Conservation (phyloP, 2,888 invertebrate species). For the Agonopterix arenella region DNA sequence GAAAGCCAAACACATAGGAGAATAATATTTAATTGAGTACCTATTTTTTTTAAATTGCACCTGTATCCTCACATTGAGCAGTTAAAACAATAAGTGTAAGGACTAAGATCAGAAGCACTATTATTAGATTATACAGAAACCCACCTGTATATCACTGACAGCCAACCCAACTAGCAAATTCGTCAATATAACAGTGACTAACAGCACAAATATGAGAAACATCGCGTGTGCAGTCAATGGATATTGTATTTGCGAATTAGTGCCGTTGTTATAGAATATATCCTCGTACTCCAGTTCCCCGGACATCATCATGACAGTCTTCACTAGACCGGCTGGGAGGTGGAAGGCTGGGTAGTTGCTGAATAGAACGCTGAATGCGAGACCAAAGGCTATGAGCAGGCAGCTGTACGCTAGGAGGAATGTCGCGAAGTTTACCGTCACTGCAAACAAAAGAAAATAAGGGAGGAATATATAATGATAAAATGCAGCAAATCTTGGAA, state of each 20-base stretch:
- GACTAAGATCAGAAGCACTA: no score
- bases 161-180: constrained; percentile 91
- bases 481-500: no score
- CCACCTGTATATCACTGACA: constrained; percentile 87
- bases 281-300: constrained; percentile 92
- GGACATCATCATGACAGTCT: constrained; percentile 93
- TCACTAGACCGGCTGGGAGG: constrained; percentile 80
- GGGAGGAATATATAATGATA: no score
- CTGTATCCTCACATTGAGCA: no score
- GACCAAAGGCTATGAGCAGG: constrained; percentile 85
- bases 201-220: constrained; percentile 85
- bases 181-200: constrained; percentile 89
- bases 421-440: constrained; percentile 88
- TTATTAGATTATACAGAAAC: no score
- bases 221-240: constrained; percentile 85
- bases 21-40: no score
- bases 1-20: no score
- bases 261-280: constrained; percentile 81
- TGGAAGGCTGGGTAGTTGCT: constrained; percentile 86
- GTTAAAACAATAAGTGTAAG: no score
- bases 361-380: constrained; percentile 89
- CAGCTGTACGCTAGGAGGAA: constrained; percentile 89
- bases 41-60: no score
- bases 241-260: constrained; percentile 74
- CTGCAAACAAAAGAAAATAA: constrained; percentile 46